Evolutionary conservation across 2,888 invertebrate genomes (phyloP), one percentile per base, ranked within the genome.

Genomic region (Sclerodermus sp.): DNA sequence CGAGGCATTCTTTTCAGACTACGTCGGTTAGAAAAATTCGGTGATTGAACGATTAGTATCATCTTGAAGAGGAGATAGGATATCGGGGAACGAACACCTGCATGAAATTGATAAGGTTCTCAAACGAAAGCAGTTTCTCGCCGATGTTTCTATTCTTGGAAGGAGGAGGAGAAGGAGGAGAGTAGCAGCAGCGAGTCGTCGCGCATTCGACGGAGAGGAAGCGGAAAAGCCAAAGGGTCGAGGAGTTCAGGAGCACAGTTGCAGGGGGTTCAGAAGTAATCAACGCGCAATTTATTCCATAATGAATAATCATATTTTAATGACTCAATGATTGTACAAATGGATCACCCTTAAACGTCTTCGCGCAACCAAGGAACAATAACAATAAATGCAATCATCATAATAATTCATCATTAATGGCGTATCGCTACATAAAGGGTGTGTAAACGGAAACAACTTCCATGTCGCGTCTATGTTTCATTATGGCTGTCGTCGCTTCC

Each of bases 251-350:
- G n/a, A n/a, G n/a, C n/a, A n/a, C n/a, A n/a, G n/a, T n/a, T n/a
- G n/a, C n/a, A n/a, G n/a, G n/a, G n/a, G 23, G 23, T 23, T 23
- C 4, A 8, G 8, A 23, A 23, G 23, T 5, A 23, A 23, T 23
- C 34, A 12, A 12, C 12, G 10, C 12, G 10, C 3, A 38, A 12
- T 3, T 5, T 38, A 16, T 62, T 70, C 66, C 63, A 63, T 74
- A 73, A 70, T 74, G 72, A 76, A 73, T 77, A 76, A 77, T 77
- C 74, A 77, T 77, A 77, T 70, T 77, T 76, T 76, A 77, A 77
- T 77, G 75, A 75, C 73, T 73, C 74, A 75, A 76, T 77, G 74
- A 77, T 77, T 75, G 76, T 77, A 77, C 77, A 77, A 77, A 77
- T 76, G 70, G 74, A 76, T 75, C 71, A 73, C 67, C 70, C 70